Evolutionary conservation across 2,113 vertebrate species (phyloP).

Genomic region (Xiphophorus couchianus): DNA sequence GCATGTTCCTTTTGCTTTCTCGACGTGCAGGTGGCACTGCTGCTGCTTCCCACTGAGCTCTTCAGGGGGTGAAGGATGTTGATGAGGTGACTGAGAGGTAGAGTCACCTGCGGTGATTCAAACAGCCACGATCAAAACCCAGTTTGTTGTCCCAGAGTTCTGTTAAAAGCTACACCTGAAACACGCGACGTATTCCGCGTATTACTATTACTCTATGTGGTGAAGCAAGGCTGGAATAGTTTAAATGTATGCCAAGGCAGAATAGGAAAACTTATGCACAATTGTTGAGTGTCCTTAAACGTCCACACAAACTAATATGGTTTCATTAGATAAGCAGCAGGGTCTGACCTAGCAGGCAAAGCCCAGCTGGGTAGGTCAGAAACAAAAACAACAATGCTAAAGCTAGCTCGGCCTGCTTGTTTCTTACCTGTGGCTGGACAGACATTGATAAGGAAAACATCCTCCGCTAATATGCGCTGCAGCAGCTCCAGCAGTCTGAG

Average conservation of each 20-base stretch:
- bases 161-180: neutral
- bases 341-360: constrained; percentile 19
- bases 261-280: neutral
- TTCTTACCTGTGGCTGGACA: constrained; percentile 77
- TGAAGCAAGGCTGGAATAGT: neutral
- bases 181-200: neutral
- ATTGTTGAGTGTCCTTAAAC: neutral
- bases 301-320: neutral
- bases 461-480: neutral
- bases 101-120: constrained; percentile 85
- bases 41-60: constrained; percentile 77
- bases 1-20: constrained; percentile 77
- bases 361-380: neutral
- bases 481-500: neutral
- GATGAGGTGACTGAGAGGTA: constrained; percentile 95
- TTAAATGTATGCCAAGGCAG: neutral
- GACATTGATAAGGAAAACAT: constrained; percentile 75
- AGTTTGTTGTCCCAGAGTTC: neutral
- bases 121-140: neutral
- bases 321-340: neutral
- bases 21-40: constrained; percentile 69
- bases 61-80: constrained; percentile 93
- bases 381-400: constrained; percentile 37
- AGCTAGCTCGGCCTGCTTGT: constrained; percentile 21
- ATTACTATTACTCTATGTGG: neutral